Evolutionary conservation across 2,888 invertebrate genomes (phyloP), one percentile per base, ranked within the genome.

Genomic region (Thereva nobilitata): DNA sequence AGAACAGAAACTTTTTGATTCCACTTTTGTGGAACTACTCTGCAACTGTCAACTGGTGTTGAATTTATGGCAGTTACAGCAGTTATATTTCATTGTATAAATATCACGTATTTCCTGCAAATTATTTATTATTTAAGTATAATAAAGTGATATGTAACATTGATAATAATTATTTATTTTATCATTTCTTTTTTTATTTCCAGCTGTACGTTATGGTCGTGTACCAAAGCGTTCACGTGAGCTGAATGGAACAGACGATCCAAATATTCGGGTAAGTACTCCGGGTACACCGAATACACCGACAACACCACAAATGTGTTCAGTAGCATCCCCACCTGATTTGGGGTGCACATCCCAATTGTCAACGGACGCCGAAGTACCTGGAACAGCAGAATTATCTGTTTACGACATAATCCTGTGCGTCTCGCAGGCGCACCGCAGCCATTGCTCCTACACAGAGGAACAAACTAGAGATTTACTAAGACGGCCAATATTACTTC

Each of bases 181-280:
- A n/a, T n/a, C 23, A 23, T 23, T 23, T 23, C n/a, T 68, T 35
- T 54, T 67, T 70, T 42, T 70, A 61, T 72, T 82, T 82, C 52
- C 84, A 95, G 95, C 96, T 78, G 97, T 97, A 72, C 86, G 97
- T 78, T 97, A 97, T 86, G 97, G 97, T 73, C 87, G 97, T 72
- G 96, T 96, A 74, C 97, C 97, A 71, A 97, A 97, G 82, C 86
- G 95, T 75, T 89, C 94, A 68, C 87, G 95, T 74, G 95, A 95
- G 80, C 86, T 89, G 72, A 89, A 86, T 77, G 80, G 79, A 71
- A 53, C 72, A 67, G 74, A 75, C 69, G 73, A 74, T 63, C 70
- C 71, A 74, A 74, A 73, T 74, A 75, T 80, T 76, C 77, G 83
- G 74, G 78, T 80, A 74, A 75, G 78, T 78, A 77, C 84, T 81